Base-by-base conservation (phyloP, 2,888 invertebrate genomes). In the Ormyrus nitidulus region DNA sequence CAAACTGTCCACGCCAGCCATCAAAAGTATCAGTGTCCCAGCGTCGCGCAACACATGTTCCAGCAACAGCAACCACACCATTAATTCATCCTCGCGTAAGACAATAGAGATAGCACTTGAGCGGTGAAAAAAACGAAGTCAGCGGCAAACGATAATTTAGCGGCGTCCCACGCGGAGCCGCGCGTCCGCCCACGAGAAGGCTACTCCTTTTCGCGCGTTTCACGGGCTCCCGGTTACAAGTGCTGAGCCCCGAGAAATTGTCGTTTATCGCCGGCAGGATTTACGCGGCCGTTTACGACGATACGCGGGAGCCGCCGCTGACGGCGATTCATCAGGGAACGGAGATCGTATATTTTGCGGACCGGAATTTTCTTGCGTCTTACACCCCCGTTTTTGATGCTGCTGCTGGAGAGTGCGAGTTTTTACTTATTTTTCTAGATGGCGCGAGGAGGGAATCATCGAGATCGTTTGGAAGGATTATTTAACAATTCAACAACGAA, bases 221-320 rank as follows among this genome's bases (percentile, higher is more conserved):
- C 34, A 4, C 34, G 64, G 10, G 75, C 68, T 78, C 49, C 69
- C 83, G 81, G 87, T 87, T 86, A 86, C 87, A 86, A 84, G 86
- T 85, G 85, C 84, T 84, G 84, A 85, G 84, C 81, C n/a, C 74
- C 83, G 80, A n/a, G 56, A 88, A 89, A 89, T 89, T 89, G 89
- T 89, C 89, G 88, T 89, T 89, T 89, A 89, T 89, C 88, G 88
- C 85, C 84, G 82, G 76, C 79, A 85, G 84, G 87, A 89, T 89
- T 89, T 89, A 89, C 88, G 88, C 83, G 87, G 88, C 85, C 87
- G 86, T 88, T 87, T 87, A 87, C 85, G 86, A 84, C 85, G 75
- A 65, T 65, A 49, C n/a, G 77, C 81, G 74, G 71, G 70, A 68
- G 68, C 34, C 34, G 34, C 34, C 1, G 34, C 34, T 34, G 34